Conservation (phyloP, 2,888 invertebrate species). For the Encarsia formosa region DNA sequence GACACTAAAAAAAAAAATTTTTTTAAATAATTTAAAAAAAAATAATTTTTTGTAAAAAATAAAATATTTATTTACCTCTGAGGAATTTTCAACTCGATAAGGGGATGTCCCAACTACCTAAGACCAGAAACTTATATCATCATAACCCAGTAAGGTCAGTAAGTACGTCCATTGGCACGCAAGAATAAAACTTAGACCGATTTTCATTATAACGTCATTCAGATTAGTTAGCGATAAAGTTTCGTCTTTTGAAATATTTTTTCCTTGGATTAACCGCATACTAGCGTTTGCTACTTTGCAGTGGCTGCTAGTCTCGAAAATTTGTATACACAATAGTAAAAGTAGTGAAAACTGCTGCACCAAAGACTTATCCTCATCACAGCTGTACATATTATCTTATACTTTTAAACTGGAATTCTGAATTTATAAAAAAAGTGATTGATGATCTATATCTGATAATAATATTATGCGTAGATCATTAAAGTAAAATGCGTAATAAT, state of each 20-base stretch:
- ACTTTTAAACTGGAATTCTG: no score
- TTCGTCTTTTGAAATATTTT: conserved; percentile 44
- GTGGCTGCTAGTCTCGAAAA: conserved; percentile 63
- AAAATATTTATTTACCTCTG: no score
- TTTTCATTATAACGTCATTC: conserved; percentile 57
- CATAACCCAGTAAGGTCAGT: conserved; percentile 68
- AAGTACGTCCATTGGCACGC: conserved; percentile 77
- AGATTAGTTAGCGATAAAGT: conserved; percentile 57
- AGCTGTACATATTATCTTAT: background rate
- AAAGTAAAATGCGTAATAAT: no score
- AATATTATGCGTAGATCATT: no score
- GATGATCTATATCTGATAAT: no score
- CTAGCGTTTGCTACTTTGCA: conserved; percentile 58
- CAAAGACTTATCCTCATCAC: conserved; percentile 43
- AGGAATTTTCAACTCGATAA: no score
- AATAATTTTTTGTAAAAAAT: no score
- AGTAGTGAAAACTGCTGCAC: conserved; percentile 55
- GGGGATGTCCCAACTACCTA: conserved; percentile 44
- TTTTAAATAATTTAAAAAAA: no score
- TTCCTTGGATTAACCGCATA: conserved; percentile 50
- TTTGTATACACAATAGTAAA: conserved; percentile 60
- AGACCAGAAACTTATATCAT: conserved; percentile 69
- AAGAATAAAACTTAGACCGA: conserved; percentile 62
- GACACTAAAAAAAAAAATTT: no score
- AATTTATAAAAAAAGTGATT: no score